A percentile compares a stretch with the other conserved stretches of the same genome.
phyloP scores from a whole-genome alignment of 2,797 vertebrate genomes.

The Molossus alvarezi region DNA sequence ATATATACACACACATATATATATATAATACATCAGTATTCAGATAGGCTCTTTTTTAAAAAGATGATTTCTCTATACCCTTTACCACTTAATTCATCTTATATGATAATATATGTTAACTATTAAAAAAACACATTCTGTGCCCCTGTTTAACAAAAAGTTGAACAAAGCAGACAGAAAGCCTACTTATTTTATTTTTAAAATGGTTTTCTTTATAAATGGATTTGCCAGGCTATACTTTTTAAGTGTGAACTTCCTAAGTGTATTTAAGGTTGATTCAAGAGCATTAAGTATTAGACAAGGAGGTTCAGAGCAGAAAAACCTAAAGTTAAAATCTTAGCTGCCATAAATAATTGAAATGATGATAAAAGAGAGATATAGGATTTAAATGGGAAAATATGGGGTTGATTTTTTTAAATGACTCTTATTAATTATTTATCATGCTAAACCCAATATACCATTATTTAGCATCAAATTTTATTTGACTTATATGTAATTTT shows the following conservation, averaged over 20 bases:
- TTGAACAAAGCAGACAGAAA: conserved; percentile 34
- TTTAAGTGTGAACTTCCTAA: conserved; percentile 33
- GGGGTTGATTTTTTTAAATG: neutral
- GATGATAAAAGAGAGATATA: conserved; percentile 36
- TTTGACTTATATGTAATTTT: neutral
- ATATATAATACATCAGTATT: neutral
- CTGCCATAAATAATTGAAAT: conserved; percentile 25
- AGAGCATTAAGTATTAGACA: neutral
- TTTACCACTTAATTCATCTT: conserved; percentile 47
- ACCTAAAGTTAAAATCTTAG: conserved; percentile 46
- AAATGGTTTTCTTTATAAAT: conserved; percentile 41
- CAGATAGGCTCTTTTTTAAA: neutral
- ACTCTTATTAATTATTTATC: neutral
- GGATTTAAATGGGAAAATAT: conserved; percentile 22
- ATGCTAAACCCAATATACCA: neutral
- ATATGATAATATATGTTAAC: conserved; percentile 39
- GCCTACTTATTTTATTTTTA: conserved; percentile 49
- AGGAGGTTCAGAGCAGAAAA: neutral
- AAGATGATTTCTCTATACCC: neutral
- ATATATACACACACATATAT: neutral
- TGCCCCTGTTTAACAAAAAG: conserved; percentile 14
- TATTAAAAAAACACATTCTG: neutral
- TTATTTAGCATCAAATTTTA: conserved; percentile 33
- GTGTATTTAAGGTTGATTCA: conserved; percentile 26
- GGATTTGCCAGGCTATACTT: conserved; percentile 26